Percentiles rank a stretch among this genome's conserved stretches.
Evolutionary conservation across 2,888 invertebrate genomes (phyloP).

Genomic region (Lysandra bellargus): DNA sequence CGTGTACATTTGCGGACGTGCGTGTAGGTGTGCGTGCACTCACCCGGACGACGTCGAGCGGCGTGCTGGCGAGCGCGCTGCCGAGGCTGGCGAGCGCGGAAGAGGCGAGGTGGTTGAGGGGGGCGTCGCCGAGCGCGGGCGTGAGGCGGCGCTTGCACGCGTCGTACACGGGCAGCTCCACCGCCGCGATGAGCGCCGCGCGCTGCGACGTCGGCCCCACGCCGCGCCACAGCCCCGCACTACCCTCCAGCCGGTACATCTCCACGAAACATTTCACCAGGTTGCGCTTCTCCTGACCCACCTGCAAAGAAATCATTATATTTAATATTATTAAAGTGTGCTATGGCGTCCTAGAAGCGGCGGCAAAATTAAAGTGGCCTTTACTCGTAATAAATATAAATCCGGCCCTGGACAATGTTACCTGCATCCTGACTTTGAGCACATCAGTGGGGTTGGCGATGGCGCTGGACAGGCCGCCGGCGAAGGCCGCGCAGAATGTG

Average conservation of each 20-base stretch:
- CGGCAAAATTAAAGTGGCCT: too few relatives aligned
- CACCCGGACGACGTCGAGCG: slow-evolving; percentile 95
- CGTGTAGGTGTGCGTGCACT: slow-evolving; percentile 51
- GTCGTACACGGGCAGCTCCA: slow-evolving; percentile 96
- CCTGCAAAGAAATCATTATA: slow-evolving; percentile 46
- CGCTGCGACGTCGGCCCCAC: slow-evolving; percentile 96
- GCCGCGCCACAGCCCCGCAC: slow-evolving; percentile 94
- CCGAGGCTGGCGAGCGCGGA: slow-evolving; percentile 95
- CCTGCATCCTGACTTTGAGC: slow-evolving; percentile 97
- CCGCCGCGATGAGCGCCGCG: slow-evolving; percentile 95
- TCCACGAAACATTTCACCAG: slow-evolving; percentile 90
- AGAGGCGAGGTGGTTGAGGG: slow-evolving; percentile 92
- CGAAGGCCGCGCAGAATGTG: slow-evolving; percentile 90
- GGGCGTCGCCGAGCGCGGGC: slow-evolving; percentile 86
- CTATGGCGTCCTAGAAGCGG: too few relatives aligned
- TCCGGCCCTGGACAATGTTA: slow-evolving; percentile 48
- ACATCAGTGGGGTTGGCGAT: slow-evolving; percentile 98
- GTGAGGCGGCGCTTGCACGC: slow-evolving; percentile 89
- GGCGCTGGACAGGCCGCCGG: slow-evolving; percentile 95
- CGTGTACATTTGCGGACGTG: background rate
- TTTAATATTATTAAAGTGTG: background rate
- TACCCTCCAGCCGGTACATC: slow-evolving; percentile 91
- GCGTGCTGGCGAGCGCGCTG: slow-evolving; percentile 96
- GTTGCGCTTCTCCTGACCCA: slow-evolving; percentile 80
- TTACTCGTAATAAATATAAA: too few relatives aligned